Evolutionary conservation across 1,140 invertebrate genomes (phyloP), one percentile per base, ranked within the genome.

Genomic region (Diorhabda carinulata): DNA sequence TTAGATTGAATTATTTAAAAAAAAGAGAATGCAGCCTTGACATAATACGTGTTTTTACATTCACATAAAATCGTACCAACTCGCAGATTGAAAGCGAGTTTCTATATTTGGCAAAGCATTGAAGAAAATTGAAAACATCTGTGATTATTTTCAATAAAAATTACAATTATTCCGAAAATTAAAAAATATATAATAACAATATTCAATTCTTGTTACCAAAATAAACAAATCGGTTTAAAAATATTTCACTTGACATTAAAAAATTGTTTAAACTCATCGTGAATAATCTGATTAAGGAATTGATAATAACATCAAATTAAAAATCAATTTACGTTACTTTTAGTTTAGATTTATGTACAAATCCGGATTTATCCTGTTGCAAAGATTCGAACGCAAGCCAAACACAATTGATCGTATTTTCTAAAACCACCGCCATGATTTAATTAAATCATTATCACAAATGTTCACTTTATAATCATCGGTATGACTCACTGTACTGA

Each of bases 311-410:
- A 25, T 25, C 25, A 52, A 52, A 52, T 52, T 52, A 52, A 52
- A 52, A 52, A 52, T 8, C n/a, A 52, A 56, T 59, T 43, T 60
- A 60, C 57, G 60, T 56, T 67, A 92, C 91, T 87, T 91, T 92
- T 68, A 92, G 82, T 79, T 91, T 91, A 0, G 90, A 91, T 81
- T 91, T 92, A 63, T 89, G 85, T 10, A 91, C 90, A 57, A 83
- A 80, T 62, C 87, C 86, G 67, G 77, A 79, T 56, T 82, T 77
- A 60, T 89, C 86, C 62, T 85, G 85, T 73, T 88, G 86, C 42
- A 92, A 79, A 2, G 89, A 86, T 71, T 88, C 84, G 79, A 92
- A 92, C 9, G 90, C 90, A 78, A 91, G 89, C 90, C 90, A 92
- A 69, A 92, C 87, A 76, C 87, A 88, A 74, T 91, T 91, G 0